Base-by-base conservation (phyloP, 2,888 invertebrate genomes). In the Camptogramma bilineatum region DNA sequence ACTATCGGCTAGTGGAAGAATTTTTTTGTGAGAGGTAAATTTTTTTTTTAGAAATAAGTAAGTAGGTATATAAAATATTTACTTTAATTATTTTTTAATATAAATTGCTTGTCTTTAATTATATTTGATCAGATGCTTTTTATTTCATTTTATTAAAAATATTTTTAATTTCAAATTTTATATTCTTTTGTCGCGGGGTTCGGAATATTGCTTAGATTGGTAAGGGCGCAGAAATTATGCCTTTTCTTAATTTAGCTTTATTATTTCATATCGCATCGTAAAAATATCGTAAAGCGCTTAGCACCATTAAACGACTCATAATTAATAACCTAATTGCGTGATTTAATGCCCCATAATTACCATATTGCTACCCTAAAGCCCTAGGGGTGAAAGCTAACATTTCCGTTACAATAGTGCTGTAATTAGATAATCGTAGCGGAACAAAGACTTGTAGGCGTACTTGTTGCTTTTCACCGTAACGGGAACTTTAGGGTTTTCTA, bases 391-490 rank as follows among this genome's bases (percentile, higher is more conserved):
- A 68, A 52, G 39, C 47, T 63, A 61, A 47, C 51, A 42, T 64
- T 70, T 68, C 66, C 64, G 63, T 54, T 53, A 62, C 53, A 64
- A 39, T 61, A 64, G 62, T 61, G 63, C 60, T 61, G 61, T 72
- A 73, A 77, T 74, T 73, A 63, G 71, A 74, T 75, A 74, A 77
- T 72, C 59, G 61, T 54, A 58, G 64, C 50, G 59, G 77, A 74
- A 77, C 76, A 77, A 80, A 79, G 76, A 69, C 68, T 77, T 68
- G 75, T 73, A 70, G 70, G 73, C 80, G 64, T 73, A 87, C 87
- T 87, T 87, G 87, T 87, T 87, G 87, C 87, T 78, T 81, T 79
- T 76, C 69, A 57, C 18, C 18, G 34, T 62, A 21, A 52, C 62
- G 53, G 16, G 34, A 39, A 2, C 34, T 19, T 61, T 55, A 21